phyloP scores from a whole-genome alignment of 2,888 invertebrate genomes.

The Biston stratarius region DNA sequence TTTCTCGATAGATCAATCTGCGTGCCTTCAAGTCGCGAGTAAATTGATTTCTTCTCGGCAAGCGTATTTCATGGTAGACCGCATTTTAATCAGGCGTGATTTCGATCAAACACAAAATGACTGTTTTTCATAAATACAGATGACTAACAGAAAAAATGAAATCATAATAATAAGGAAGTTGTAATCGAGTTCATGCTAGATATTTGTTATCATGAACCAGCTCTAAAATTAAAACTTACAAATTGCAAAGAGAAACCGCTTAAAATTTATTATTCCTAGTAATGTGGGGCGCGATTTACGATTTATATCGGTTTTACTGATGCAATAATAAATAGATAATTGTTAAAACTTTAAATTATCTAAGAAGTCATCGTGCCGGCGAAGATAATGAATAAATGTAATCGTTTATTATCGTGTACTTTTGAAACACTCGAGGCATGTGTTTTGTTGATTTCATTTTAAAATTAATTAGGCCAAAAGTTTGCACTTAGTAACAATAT shows the following conservation, averaged over 20 bases:
- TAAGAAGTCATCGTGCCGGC: slow-evolving; percentile 7
- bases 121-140: too few relatives aligned
- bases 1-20: too few relatives aligned
- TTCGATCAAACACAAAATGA: too few relatives aligned
- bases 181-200: not conserved
- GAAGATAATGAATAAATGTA: not conserved
- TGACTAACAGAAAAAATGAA: too few relatives aligned
- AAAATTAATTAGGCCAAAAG: not conserved
- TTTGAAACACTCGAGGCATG: not conserved
- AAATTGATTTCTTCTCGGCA: too few relatives aligned
- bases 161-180: too few relatives aligned
- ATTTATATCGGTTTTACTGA: slow-evolving; percentile 14
- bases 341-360: not conserved
- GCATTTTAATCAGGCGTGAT: too few relatives aligned
- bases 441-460: not conserved
- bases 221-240: not conserved
- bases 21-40: too few relatives aligned
- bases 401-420: not conserved
- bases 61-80: too few relatives aligned
- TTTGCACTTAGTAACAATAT: not conserved
- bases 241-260: not conserved
- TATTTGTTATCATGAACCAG: not conserved
- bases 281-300: not conserved
- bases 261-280: slow-evolving; percentile 6
- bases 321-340: slow-evolving; percentile 11